Evolutionary conservation across 2,797 vertebrate species (phyloP), one percentile per base, ranked within the genome.

Genomic region (Cheirogaleus major): DNA sequence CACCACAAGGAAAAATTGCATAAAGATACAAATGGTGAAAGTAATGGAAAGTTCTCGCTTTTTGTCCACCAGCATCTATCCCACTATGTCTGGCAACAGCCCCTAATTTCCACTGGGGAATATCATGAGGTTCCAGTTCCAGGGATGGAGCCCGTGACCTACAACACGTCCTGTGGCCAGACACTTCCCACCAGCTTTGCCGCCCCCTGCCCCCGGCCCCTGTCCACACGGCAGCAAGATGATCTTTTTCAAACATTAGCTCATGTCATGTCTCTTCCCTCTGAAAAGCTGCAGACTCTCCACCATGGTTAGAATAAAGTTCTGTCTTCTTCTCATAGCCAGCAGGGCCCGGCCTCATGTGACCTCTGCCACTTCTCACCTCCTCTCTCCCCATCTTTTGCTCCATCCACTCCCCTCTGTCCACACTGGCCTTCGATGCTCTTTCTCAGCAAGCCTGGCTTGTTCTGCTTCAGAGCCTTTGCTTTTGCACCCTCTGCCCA

Each of bases 301-400:
- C 35, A 61, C 5, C 69, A 43, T 1, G 2, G 15, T 70, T 30
- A 30, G 12, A 70, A 38, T 67, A 65, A 76, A 63, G 35, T 20
- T 57, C 88, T n/a, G 13, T 35, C 32, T 73, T n/a, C 27, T 78
- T 41, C 38, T 22, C 2, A 27, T 2, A 20, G 61, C n/a, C 79
- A 11, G 11, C 35, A 30, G 32, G 15, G 50, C 45, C 41, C 35
- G 0, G 41, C 41, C 20, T 50, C 27, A 15, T 0, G 0, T 13
- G 65, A 38, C 18, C 8, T 52, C 45, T 65, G 30, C 45, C 8
- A 32, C 12, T 20, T 43, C 59, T 32, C 5, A 38, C 25, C 25
- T 41, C 45, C 15, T 45, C 15, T 48, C 20, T 32, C 45, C 7
- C 32, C 2, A 2, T 1, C 11, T 43, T 61, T 38, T 57, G 32